Evolutionary conservation across 2,888 invertebrate genomes (phyloP), one percentile per base, ranked within the genome.

Genomic region (Athalia circularis): DNA sequence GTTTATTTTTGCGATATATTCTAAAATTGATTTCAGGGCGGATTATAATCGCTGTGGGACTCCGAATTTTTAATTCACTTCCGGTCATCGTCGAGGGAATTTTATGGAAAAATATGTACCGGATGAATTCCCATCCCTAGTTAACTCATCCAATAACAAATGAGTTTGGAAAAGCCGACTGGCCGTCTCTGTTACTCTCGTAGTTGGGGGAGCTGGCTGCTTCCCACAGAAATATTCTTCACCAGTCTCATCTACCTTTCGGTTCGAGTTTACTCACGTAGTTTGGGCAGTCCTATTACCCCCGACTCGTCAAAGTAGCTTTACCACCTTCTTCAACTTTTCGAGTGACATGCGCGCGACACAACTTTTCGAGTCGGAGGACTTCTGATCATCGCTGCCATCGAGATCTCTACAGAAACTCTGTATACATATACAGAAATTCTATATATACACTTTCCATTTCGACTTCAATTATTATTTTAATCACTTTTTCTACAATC

Each of bases 181-280:
- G 54, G 54, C 54, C 54, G 54, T 11, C 54, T 7, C 4, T 54
- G 9, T n/a, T n/a, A 9, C 11, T 54, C n/a, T 54, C 54, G 54
- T 54, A 11, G 29, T 29, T 29, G 29, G 29, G 29, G 29, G 29
- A 29, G 29, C 29, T 29, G 29, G 29, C 29, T 29, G 29, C n/a
- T 54, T 54, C 54, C 11, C 54, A 3, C 9, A 54, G 54, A 54
- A 54, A 54, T 7, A 54, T 54, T n/a, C 7, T 29, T 2, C 29
- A 29, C 29, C 29, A 29, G 29, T 54, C 4, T 54, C 54, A 54
- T 54, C n/a, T 54, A 54, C 54, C 54, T 54, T 54, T 54, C n/a
- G 11, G 6, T 54, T 54, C 54, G 15, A 62, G 62, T 62, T 62
- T 62, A 3, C 62, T 62, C 62, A 62, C 62, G 62, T 62, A 62